Evolutionary conservation across 2,797 vertebrate species (phyloP).

Genomic region (Eulemur rubriventer): DNA sequence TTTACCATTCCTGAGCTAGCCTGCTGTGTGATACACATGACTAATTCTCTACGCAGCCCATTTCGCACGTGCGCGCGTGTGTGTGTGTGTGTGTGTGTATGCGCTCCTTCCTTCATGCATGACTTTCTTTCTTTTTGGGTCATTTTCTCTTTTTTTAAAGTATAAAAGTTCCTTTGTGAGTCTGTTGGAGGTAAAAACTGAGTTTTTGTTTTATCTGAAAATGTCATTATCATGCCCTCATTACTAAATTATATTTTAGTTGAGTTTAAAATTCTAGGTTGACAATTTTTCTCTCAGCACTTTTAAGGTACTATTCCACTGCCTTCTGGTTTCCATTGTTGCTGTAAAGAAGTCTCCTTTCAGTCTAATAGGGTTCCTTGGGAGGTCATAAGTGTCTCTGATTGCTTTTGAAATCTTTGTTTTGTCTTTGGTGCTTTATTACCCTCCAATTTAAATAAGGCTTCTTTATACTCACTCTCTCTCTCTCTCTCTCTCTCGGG

Average conservation of each 20-base stretch:
- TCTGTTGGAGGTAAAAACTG: not conserved
- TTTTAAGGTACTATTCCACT: not conserved
- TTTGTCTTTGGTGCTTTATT: not conserved
- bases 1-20: not conserved
- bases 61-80: no score
- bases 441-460: not conserved
- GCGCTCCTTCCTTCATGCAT: not conserved
- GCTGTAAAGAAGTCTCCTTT: not conserved
- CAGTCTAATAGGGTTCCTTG: not conserved
- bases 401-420: not conserved
- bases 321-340: not conserved
- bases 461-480: not conserved
- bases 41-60: not conserved
- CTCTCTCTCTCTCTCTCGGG: no score
- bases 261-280: not conserved
- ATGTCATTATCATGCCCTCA: not conserved
- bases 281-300: not conserved
- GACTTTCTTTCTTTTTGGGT: not conserved
- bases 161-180: not conserved
- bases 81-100: no score
- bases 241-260: not conserved
- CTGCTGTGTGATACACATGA: not conserved
- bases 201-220: conserved; percentile 15
- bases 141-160: not conserved
- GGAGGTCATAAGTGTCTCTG: not conserved